These are phyloP conservation scores for Sebastes diploproa DNA, from an alignment of 2,797 vertebrate genomes.

Conservation along the genomic window DNA sequence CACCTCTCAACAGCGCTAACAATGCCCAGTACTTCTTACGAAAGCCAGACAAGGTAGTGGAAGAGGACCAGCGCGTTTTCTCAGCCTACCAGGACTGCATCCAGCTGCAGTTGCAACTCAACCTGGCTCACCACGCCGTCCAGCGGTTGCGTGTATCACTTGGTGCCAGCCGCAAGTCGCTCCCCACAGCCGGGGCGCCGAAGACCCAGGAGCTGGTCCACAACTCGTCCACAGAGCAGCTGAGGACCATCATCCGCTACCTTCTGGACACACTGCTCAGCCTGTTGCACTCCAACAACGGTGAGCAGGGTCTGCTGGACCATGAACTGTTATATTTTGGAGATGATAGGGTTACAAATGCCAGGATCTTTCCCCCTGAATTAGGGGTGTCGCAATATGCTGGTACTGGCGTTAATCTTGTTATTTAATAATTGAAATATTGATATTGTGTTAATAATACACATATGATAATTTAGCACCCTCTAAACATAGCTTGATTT, in stretches of 20 bases:
- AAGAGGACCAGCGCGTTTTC: conserved; percentile 97
- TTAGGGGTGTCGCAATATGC: too few relatives aligned
- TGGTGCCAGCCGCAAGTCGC: conserved; percentile 87
- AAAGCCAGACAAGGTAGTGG: conserved; percentile 98
- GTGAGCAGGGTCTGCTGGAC: conserved; percentile 72
- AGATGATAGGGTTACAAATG: background rate
- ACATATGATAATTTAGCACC: too few relatives aligned
- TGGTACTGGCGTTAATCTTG: too few relatives aligned
- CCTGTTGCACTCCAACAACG: conserved; percentile 94
- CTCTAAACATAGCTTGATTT: too few relatives aligned
- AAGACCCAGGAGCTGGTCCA: conserved; percentile 89
- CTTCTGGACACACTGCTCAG: conserved; percentile 97
- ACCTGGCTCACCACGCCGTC: conserved; percentile 96
- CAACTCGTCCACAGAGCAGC: conserved; percentile 94
- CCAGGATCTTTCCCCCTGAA: too few relatives aligned
- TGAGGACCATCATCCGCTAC: conserved; percentile 96
- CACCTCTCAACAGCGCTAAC: conserved; percentile 97
- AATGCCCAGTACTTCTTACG: conserved; percentile 98
- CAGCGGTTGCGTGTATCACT: conserved; percentile 94
- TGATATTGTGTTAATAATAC: too few relatives aligned
- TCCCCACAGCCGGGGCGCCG: conserved; percentile 73
- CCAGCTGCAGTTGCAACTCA: conserved; percentile 96
- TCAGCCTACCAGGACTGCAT: conserved; percentile 99
- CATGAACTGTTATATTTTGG: background rate
- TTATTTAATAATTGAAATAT: too few relatives aligned